Evolutionary conservation across 2,797 vertebrate species (phyloP).

Genomic region (Gymnothorax javanicus): DNA sequence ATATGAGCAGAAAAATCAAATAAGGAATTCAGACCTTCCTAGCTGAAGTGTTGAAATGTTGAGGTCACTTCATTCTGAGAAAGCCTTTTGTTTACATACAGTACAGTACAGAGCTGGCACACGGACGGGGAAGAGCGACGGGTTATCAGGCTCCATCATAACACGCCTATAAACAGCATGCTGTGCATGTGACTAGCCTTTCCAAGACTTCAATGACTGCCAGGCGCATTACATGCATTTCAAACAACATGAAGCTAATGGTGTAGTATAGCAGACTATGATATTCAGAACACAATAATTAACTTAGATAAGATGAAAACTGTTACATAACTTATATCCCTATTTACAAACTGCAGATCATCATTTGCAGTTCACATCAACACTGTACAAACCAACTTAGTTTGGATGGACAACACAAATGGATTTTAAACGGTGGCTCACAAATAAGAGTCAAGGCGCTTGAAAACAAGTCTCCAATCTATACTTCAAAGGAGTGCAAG

Average conservation of each 20-base stretch:
- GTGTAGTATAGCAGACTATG: background rate
- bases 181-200: background rate
- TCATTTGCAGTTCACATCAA: background rate
- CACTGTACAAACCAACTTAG: background rate
- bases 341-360: background rate
- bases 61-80: background rate
- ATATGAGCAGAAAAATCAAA: background rate
- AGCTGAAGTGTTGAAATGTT: background rate
- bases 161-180: background rate
- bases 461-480: background rate
- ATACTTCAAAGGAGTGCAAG: background rate
- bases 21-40: background rate
- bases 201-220: background rate
- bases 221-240: background rate
- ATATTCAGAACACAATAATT: background rate
- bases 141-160: slow-evolving; percentile 6
- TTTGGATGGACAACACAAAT: background rate
- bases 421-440: background rate
- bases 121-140: background rate
- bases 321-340: background rate
- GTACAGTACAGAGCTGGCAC: background rate
- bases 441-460: background rate
- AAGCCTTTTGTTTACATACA: background rate
- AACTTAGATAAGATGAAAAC: background rate
- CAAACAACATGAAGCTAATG: background rate